A percentile compares a stretch with the other conserved stretches of the same genome.
Evolutionary conservation across 1,140 invertebrate species (phyloP).

Genomic region (Colletes latitarsis): DNA sequence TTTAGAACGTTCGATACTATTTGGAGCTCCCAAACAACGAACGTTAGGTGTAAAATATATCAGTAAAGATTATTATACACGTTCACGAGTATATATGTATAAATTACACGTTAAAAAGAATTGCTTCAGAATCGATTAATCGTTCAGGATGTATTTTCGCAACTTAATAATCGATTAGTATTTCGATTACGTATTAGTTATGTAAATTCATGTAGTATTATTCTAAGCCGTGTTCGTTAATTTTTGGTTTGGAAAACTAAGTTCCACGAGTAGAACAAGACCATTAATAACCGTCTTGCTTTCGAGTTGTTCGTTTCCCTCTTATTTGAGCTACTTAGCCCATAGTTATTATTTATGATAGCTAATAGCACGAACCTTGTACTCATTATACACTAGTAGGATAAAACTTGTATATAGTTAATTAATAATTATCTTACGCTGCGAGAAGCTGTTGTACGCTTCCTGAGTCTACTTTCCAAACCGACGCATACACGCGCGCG

Average conservation of each 20-base stretch:
- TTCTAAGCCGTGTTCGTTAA: background rate
- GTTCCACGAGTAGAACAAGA: background rate
- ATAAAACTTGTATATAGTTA: conserved; percentile 56
- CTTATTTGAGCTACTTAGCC: background rate
- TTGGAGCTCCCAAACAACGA: too few species aligned
- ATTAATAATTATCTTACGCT: conserved; percentile 62
- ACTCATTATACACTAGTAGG: conserved; percentile 50
- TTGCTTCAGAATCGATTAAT: too few species aligned
- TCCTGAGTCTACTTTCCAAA: conserved; percentile 39
- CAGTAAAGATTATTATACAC: too few species aligned
- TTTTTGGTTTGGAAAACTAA: background rate
- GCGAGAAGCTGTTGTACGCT: conserved; percentile 1
- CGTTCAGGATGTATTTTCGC: too few species aligned
- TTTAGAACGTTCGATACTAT: too few species aligned
- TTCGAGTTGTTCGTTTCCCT: background rate
- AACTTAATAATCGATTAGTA: background rate
- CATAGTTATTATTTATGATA: conserved; percentile 57
- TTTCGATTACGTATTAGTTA: background rate
- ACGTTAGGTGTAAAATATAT: too few species aligned
- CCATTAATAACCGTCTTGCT: conserved; percentile 7
- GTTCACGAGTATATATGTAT: too few species aligned
- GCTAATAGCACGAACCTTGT: conserved; percentile 42
- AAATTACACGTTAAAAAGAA: too few species aligned
- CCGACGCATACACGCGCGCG: conserved; percentile 6
- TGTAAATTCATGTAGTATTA: background rate